Conservation (phyloP, 2,113 vertebrate species). For the Siniperca knerii region DNA sequence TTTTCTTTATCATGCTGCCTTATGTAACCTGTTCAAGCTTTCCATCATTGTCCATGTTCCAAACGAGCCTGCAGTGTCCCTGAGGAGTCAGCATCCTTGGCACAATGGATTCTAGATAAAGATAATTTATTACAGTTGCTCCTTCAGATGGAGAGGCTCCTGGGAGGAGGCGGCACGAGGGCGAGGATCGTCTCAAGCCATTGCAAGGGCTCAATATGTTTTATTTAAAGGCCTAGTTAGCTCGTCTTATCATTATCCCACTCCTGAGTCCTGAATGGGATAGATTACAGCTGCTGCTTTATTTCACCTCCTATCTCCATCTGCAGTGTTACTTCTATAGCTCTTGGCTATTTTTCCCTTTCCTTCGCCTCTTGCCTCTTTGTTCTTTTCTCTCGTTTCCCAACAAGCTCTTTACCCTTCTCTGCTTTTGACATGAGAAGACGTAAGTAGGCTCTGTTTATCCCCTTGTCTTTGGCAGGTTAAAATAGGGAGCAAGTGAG, state of each 20-base stretch:
- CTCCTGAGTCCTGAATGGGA: conserved; percentile 49
- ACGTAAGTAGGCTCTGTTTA: conserved; percentile 2
- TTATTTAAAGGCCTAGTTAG: conserved; percentile 77
- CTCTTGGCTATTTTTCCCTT: conserved; percentile 42
- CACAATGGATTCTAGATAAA: conserved; percentile 77
- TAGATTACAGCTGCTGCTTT: conserved; percentile 59
- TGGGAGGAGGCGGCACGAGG: conserved; percentile 32
- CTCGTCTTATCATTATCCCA: conserved; percentile 52
- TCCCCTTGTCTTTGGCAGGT: conserved; percentile 38
- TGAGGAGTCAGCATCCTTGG: conserved; percentile 56
- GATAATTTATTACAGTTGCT: conserved; percentile 75
- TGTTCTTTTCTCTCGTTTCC: conserved; percentile 2
- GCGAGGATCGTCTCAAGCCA: conserved; percentile 37
- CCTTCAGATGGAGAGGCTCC: conserved; percentile 50
- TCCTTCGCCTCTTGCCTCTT: conserved; percentile 1
- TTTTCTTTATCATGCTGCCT: conserved; percentile 8
- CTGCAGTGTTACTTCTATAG: conserved; percentile 27
- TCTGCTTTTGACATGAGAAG: conserved; percentile 11
- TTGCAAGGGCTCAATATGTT: conserved; percentile 54
- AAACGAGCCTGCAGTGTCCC: conserved; percentile 50
- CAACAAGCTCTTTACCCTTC: not conserved
- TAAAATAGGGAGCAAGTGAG: conserved; percentile 16
- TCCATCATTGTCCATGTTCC: conserved; percentile 37
- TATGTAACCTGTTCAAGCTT: conserved; percentile 12
- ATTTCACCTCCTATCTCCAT: conserved; percentile 48